A percentile compares a stretch with the other conserved stretches of the same genome.
These are phyloP conservation scores for Noctua fimbriata DNA, from an alignment of 2,888 invertebrate species.

Conservation along the genomic window DNA sequence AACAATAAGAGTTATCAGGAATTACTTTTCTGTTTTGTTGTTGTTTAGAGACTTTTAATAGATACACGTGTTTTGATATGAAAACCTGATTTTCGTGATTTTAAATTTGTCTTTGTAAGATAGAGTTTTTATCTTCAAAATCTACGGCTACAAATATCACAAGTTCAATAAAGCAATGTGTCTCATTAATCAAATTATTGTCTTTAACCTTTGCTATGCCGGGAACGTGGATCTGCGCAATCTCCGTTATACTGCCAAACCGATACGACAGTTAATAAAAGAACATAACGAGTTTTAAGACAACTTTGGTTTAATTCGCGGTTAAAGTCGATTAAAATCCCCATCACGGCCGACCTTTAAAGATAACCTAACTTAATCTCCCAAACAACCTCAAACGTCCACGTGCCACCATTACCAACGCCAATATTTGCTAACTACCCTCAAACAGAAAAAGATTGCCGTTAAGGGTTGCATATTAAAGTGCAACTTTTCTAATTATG, in stretches of 20 bases:
- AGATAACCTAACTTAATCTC: neutral
- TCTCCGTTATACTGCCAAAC: neutral
- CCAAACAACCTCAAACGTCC: neutral
- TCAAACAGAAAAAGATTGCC: conserved; percentile 44
- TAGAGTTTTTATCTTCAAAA: neutral
- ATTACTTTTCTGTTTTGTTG: neutral
- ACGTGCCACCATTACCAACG: conserved; percentile 18
- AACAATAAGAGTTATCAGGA: neutral
- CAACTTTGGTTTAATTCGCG: neutral
- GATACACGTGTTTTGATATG: neutral
- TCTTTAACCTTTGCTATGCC: neutral
- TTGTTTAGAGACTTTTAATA: neutral
- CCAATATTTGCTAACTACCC: conserved; percentile 18
- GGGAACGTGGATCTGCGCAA: neutral
- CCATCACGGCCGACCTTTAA: neutral
- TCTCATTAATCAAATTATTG: neutral
- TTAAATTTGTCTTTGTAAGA: neutral
- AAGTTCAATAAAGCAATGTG: neutral
- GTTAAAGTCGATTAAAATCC: conserved; percentile 17
- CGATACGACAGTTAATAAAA: neutral
- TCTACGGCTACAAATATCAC: neutral
- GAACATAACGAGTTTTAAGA: neutral
- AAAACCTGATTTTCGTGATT: neutral
- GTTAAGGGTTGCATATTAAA: conserved; percentile 60
- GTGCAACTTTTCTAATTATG: conserved; percentile 61